phyloP scores from a whole-genome alignment of 2,888 invertebrate species.

The Eupeodes luniger region DNA sequence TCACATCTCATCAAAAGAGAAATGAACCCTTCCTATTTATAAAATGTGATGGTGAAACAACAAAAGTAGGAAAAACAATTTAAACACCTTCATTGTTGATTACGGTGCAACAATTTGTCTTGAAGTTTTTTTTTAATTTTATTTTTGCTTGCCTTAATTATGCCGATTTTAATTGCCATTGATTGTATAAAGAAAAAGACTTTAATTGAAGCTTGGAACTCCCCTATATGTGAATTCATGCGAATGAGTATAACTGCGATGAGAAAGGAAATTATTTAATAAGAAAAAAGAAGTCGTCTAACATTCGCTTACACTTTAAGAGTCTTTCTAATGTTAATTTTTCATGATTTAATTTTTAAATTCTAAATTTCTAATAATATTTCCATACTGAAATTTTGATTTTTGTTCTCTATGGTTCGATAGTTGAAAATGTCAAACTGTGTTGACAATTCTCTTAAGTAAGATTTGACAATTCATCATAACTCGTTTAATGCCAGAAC shows the following conservation, averaged over 20 bases:
- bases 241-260: background rate
- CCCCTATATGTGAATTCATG: conserved; percentile 33
- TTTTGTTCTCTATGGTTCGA: too few species aligned
- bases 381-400: too few species aligned
- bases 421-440: too few species aligned
- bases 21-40: background rate
- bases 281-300: background rate
- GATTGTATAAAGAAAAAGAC: background rate
- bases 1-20: conserved; percentile 40
- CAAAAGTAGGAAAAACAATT: background rate
- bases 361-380: too few species aligned
- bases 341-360: too few species aligned
- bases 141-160: conserved; percentile 56
- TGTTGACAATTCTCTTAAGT: too few species aligned
- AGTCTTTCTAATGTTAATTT: too few species aligned
- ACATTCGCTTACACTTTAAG: too few species aligned
- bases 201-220: background rate
- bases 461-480: too few species aligned
- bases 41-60: background rate
- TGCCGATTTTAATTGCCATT: conserved; percentile 60
- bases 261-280: background rate
- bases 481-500: too few species aligned
- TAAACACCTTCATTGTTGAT: conserved; percentile 43
- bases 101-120: conserved; percentile 64
- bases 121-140: conserved; percentile 27